Conservation (phyloP, 1,140 invertebrate species). For the Bombus superbus region DNA sequence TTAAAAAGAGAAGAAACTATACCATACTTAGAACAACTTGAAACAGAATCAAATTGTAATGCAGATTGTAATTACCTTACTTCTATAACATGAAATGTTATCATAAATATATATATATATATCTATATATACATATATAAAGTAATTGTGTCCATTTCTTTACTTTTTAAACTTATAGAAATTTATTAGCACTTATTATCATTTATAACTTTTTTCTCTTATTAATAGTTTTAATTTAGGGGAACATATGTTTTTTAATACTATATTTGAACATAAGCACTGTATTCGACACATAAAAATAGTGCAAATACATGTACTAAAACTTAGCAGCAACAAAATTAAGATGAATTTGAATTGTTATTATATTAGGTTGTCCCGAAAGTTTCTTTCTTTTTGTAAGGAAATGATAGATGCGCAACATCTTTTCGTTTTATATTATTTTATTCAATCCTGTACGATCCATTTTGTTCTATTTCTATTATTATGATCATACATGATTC, state of each 20-base stretch:
- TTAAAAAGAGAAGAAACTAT: constrained; percentile 32
- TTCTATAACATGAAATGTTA: neutral
- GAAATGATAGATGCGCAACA: too few relatives aligned
- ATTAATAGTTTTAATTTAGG: neutral
- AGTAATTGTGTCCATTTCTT: neutral
- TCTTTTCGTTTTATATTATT: too few relatives aligned
- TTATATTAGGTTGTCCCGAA: neutral
- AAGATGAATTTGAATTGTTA: neutral
- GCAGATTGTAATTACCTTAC: neutral
- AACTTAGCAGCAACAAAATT: constrained; percentile 1
- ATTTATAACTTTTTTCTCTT: neutral
- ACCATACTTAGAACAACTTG: neutral
- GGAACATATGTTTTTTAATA: neutral
- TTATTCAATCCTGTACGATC: too few relatives aligned
- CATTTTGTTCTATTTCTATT: too few relatives aligned
- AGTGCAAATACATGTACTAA: neutral
- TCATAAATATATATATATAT: too few relatives aligned
- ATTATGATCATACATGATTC: too few relatives aligned
- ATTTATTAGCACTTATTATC: neutral
- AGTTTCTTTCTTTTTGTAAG: too few relatives aligned
- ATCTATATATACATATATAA: neutral
- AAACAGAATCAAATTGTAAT: neutral
- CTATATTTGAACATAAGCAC: neutral
- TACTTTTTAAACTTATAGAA: neutral
- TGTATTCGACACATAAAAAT: neutral